Conservation (phyloP, 2,113 vertebrate species). For the Telmatochromis bifrenatus region DNA sequence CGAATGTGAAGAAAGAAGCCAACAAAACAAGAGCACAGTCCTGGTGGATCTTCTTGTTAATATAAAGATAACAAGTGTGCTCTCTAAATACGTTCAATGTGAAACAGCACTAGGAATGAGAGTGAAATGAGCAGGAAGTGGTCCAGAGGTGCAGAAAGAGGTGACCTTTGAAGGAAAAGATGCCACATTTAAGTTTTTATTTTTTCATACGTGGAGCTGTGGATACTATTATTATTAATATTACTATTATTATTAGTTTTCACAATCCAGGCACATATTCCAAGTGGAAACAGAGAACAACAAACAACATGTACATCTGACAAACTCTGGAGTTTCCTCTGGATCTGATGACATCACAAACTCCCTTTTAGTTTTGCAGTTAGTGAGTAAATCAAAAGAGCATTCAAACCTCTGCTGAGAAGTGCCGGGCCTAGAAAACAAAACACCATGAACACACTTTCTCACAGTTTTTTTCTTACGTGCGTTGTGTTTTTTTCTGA, state of each 20-base stretch:
- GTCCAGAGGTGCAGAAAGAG: not conserved
- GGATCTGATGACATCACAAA: not conserved
- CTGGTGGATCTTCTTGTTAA: accelerated
- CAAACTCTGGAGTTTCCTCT: not conserved
- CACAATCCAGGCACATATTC: accelerated
- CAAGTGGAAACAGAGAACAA: not conserved
- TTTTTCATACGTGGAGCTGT: not conserved
- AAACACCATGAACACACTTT: not conserved
- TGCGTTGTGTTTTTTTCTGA: not conserved
- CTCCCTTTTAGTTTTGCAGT: not conserved
- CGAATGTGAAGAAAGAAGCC: not conserved
- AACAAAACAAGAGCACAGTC: not conserved
- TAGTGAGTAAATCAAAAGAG: not conserved
- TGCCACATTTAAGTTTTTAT: not conserved
- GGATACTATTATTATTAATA: accelerated
- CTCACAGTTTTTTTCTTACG: not conserved
- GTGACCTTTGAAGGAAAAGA: not conserved
- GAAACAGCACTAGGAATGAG: not conserved
- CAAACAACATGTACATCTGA: not conserved
- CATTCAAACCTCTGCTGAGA: not conserved
- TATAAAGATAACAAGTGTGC: accelerated
- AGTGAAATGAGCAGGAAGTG: not conserved
- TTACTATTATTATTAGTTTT: not conserved
- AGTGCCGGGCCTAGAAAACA: not conserved
- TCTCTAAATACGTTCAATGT: not conserved